Conservation (phyloP, 2,888 invertebrate species). For the Plusia festucae region DNA sequence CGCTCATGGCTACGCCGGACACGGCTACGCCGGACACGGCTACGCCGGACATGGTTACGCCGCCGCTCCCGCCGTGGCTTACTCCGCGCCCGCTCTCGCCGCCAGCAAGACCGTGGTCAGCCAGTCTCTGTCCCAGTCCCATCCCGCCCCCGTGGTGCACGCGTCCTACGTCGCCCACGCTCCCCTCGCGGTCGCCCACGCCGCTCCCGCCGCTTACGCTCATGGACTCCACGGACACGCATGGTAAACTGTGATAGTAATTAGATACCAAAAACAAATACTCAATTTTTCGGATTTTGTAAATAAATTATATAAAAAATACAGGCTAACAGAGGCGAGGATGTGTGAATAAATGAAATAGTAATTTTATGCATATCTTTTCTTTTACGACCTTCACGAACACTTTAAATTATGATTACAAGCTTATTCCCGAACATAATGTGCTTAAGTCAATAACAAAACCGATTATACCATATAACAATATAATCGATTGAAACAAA, state of each 20-base stretch:
- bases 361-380: conserved; percentile 64
- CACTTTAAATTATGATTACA: conserved; percentile 12
- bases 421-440: conserved; percentile 16
- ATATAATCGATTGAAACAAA: conserved; percentile 29
- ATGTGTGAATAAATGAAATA: conserved; percentile 87
- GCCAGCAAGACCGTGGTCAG: conserved; percentile 75
- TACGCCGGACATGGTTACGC: conserved; percentile 59
- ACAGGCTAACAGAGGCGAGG: conserved; percentile 83
- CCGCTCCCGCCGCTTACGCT: conserved; percentile 60
- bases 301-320: conserved; percentile 80
- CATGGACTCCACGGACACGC: conserved; percentile 72
- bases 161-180: conserved; percentile 76
- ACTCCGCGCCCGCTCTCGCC: conserved; percentile 64
- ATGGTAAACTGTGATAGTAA: conserved; percentile 86
- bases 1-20: conserved; percentile 53
- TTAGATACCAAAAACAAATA: conserved; percentile 83
- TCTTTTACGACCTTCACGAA: conserved; percentile 29
- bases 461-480: conserved; percentile 17
- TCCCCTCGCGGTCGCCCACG: conserved; percentile 62
- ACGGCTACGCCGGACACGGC: conserved; percentile 58
- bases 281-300: conserved; percentile 80
- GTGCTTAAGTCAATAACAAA: conserved; percentile 24
- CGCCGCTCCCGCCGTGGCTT: conserved; percentile 57
- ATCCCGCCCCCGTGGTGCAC: conserved; percentile 74
- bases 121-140: conserved; percentile 81